Percentiles rank a stretch among this genome's conserved stretches.
phyloP scores from a whole-genome alignment of 2,888 invertebrate species.

The Melipona beecheii region DNA sequence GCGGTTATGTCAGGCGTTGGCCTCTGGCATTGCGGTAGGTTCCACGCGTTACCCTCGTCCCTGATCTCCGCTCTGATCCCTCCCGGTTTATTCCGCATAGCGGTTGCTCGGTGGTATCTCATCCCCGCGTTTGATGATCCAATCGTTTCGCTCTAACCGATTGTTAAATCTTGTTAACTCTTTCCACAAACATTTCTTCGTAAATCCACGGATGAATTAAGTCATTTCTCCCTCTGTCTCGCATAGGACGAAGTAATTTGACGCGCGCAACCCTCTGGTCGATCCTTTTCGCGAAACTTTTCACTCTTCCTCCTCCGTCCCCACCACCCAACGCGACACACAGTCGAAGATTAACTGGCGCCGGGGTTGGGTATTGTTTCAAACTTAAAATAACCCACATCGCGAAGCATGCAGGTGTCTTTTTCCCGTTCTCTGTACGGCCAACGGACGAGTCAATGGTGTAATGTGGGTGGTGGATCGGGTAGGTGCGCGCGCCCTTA shows the following conservation, averaged over 20 bases:
- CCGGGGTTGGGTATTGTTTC: conserved; percentile 8
- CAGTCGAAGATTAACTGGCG: conserved; percentile 18
- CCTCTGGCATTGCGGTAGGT: conserved; percentile 67
- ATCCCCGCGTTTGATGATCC: conserved; percentile 46
- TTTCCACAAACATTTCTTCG: not conserved
- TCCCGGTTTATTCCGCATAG: conserved; percentile 62
- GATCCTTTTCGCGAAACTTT: not conserved
- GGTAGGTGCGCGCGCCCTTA: conserved; percentile 79
- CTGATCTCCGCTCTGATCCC: conserved; percentile 59
- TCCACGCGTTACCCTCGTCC: conserved; percentile 66
- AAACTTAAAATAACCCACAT: conserved; percentile 51
- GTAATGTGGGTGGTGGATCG: conserved; percentile 74
- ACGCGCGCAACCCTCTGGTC: too few species aligned
- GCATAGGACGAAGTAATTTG: not conserved
- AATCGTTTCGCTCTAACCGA: conserved; percentile 35
- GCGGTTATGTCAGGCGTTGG: conserved; percentile 70
- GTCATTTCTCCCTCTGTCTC: not conserved
- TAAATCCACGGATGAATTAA: not conserved
- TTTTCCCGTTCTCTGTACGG: conserved; percentile 53
- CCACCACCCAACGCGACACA: too few species aligned
- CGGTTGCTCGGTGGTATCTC: conserved; percentile 56
- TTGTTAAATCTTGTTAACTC: conserved; percentile 6
- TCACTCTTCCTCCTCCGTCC: not conserved
- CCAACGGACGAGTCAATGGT: conserved; percentile 71
- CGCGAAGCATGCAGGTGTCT: conserved; percentile 56